Conservation (phyloP, 2,797 vertebrate species). For the Sebastes kiyomatsui region DNA sequence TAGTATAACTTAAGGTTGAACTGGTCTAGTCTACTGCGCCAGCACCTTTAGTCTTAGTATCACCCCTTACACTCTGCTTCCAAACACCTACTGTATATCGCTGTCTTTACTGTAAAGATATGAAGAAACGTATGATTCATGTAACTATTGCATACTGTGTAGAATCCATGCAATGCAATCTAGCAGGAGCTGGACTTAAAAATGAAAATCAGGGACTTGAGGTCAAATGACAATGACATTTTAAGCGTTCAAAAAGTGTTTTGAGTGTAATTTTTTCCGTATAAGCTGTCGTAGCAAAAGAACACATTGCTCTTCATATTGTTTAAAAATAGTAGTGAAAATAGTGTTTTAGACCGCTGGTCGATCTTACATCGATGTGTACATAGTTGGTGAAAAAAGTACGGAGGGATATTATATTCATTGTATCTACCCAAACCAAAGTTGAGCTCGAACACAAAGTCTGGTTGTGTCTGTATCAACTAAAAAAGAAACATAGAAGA, state of each 20-base stretch:
- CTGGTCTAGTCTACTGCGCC: conserved; percentile 75
- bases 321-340: conserved; percentile 80
- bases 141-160: conserved; percentile 83
- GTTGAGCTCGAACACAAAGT: conserved; percentile 88
- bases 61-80: conserved; percentile 82
- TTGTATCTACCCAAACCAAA: conserved; percentile 89
- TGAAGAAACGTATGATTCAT: conserved; percentile 77
- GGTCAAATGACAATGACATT: conserved; percentile 84
- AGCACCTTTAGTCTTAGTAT: conserved; percentile 83
- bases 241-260: conserved; percentile 82
- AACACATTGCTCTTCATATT: conserved; percentile 85
- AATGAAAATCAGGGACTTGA: conserved; percentile 86
- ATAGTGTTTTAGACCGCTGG: conserved; percentile 87
- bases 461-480: conserved; percentile 87
- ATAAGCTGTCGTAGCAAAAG: conserved; percentile 84
- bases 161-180: conserved; percentile 86
- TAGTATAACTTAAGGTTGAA: conserved; percentile 76
- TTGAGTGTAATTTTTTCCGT: conserved; percentile 81
- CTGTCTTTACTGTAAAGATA: conserved; percentile 83
- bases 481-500: conserved; percentile 80
- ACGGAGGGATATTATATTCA: conserved; percentile 79
- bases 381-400: conserved; percentile 79
- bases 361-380: conserved; percentile 88
- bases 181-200: conserved; percentile 83
- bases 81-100: conserved; percentile 82